Evolutionary conservation across 2,113 vertebrate species (phyloP).

Genomic region (Ancistrus triradiatus): DNA sequence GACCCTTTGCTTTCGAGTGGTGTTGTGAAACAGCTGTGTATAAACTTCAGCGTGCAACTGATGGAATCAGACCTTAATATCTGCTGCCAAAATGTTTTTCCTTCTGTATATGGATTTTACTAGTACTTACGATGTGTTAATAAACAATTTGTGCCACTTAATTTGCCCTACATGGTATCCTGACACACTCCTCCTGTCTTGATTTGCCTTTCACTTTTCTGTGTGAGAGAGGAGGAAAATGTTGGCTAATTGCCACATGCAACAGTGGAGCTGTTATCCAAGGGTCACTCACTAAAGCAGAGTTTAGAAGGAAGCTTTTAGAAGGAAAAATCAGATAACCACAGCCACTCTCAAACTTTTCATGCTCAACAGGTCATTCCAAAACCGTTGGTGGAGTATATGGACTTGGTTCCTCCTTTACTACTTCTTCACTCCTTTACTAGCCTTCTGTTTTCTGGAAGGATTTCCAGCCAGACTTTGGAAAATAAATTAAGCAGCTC

Average conservation of each 20-base stretch:
- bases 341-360: too few species aligned
- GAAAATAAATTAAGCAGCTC: too few species aligned
- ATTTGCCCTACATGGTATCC: conserved; percentile 54
- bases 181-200: conserved; percentile 52
- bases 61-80: conserved; percentile 47
- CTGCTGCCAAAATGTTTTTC: conserved; percentile 40
- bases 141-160: conserved; percentile 63
- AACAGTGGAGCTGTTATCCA: too few species aligned
- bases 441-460: too few species aligned
- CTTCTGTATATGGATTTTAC: conserved; percentile 47
- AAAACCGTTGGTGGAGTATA: too few species aligned
- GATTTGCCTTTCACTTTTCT: conserved; percentile 42
- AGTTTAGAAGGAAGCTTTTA: too few species aligned
- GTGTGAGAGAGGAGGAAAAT: conserved; percentile 51
- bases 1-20: conserved; percentile 11
- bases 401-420: too few species aligned
- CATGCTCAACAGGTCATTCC: too few species aligned
- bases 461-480: too few species aligned
- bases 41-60: conserved; percentile 35
- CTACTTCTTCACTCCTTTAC: too few species aligned
- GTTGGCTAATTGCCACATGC: conserved; percentile 58
- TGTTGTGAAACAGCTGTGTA: conserved; percentile 32
- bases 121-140: conserved; percentile 58
- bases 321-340: too few species aligned
- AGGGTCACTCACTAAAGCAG: too few species aligned